Conservation (phyloP, 2,888 invertebrate species). For the Syritta pipiens region DNA sequence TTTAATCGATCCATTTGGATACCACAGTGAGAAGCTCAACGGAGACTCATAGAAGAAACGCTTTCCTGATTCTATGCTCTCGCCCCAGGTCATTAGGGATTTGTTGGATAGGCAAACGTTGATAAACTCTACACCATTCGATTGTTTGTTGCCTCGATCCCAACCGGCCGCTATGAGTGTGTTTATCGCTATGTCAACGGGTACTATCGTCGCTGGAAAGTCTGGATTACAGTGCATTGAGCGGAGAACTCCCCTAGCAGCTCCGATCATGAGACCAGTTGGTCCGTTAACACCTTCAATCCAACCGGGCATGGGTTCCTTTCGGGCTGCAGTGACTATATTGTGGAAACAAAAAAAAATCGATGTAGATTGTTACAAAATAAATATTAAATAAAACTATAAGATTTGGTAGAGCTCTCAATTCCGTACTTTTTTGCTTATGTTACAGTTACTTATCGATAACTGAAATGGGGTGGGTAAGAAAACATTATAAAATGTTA, state of each 20-base stretch:
- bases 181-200: conserved; percentile 90
- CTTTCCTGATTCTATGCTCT: conserved; percentile 85
- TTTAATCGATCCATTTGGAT: conserved; percentile 87
- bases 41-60: conserved; percentile 84
- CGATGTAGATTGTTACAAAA: no score
- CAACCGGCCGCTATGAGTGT: conserved; percentile 88
- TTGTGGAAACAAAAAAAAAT: conserved; percentile 72
- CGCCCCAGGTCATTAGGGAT: conserved; percentile 92
- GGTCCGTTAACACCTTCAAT: conserved; percentile 95
- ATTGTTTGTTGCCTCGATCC: conserved; percentile 80
- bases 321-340: conserved; percentile 88
- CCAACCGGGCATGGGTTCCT: conserved; percentile 92
- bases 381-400: no score
- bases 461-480: no score
- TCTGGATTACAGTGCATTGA: conserved; percentile 87
- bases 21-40: conserved; percentile 88
- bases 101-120: conserved; percentile 89
- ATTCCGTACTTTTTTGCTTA: no score
- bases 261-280: conserved; percentile 89
- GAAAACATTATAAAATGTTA: no score
- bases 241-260: conserved; percentile 90
- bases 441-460: no score
- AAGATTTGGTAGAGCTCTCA: no score
- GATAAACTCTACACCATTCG: conserved; percentile 76
- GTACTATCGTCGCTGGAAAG: conserved; percentile 85